Percentiles rank a stretch among this genome's conserved stretches.
Evolutionary conservation across 2,888 invertebrate species (phyloP).

Genomic region (Caenorhabditis sp.): DNA sequence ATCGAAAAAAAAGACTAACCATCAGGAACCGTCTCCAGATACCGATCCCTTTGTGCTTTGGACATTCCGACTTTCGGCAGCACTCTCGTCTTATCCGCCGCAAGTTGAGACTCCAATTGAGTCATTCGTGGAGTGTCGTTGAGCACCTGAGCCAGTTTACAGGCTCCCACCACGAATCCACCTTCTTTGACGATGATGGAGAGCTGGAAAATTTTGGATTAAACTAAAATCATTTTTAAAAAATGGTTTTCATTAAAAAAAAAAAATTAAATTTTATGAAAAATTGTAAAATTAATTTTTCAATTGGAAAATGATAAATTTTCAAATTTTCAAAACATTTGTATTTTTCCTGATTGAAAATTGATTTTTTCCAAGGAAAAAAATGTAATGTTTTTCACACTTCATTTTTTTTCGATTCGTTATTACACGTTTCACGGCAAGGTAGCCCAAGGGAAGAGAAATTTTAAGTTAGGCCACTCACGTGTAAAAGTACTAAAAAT

Average conservation of each 20-base stretch:
- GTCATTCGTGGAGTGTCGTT: constrained; percentile 43
- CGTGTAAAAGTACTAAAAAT: no score
- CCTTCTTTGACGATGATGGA: constrained; percentile 58
- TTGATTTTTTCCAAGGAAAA: no score
- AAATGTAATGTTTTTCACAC: no score
- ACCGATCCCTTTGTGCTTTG: constrained; percentile 67
- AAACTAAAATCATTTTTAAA: no score
- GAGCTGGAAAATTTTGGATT: constrained; percentile 37
- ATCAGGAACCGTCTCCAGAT: constrained; percentile 62
- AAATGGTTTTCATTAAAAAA: not conserved
- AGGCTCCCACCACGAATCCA: constrained; percentile 44
- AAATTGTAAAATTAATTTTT: not conserved
- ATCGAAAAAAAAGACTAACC: constrained; percentile 40
- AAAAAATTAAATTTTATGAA: not conserved
- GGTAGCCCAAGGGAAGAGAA: no score
- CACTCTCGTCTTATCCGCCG: constrained; percentile 58
- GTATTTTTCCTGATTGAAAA: no score
- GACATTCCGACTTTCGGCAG: constrained; percentile 68
- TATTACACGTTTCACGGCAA: no score
- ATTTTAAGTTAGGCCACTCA: no score
- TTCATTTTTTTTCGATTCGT: no score
- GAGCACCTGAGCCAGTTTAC: constrained; percentile 55
- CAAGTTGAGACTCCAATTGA: constrained; percentile 70
- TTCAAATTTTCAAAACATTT: no score
- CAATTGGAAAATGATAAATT: no score